Evolutionary conservation across 2,113 vertebrate species (phyloP).

Genomic region (Takifugu bimaculatus): DNA sequence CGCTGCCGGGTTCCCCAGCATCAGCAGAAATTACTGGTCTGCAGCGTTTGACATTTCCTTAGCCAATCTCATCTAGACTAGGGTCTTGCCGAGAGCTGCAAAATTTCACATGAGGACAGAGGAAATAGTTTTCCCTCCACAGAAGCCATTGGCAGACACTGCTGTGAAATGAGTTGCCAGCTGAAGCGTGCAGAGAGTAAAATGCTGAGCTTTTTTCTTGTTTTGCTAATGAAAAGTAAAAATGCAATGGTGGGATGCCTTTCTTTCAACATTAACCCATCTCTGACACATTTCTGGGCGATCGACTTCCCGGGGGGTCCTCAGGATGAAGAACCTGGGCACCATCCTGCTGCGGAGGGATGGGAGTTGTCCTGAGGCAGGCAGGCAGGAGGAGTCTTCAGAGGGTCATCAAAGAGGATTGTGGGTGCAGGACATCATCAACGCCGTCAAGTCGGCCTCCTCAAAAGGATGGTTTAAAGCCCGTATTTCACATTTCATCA

Average conservation of each 20-base stretch:
- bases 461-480: too few species aligned
- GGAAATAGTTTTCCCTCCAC: constrained; percentile 32
- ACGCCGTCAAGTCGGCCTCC: too few species aligned
- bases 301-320: too few species aligned
- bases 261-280: constrained; percentile 27
- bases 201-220: constrained; percentile 7
- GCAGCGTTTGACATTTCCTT: constrained; percentile 53
- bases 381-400: too few species aligned
- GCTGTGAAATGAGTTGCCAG: constrained; percentile 17
- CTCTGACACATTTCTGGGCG: not conserved
- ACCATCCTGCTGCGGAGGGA: too few species aligned
- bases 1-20: constrained; percentile 43
- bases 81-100: constrained; percentile 41
- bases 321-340: too few species aligned
- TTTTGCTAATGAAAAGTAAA: constrained; percentile 23
- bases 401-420: too few species aligned
- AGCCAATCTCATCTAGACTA: constrained; percentile 59
- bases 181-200: constrained; percentile 22
- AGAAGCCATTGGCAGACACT: constrained; percentile 5
- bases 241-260: not conserved
- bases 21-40: constrained; percentile 61
- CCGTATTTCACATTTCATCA: too few species aligned
- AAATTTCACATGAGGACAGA: constrained; percentile 47
- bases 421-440: too few species aligned
- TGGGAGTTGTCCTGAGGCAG: too few species aligned